phyloP scores from a whole-genome alignment of 1,140 invertebrate genomes.

The Hermetia illucens region DNA sequence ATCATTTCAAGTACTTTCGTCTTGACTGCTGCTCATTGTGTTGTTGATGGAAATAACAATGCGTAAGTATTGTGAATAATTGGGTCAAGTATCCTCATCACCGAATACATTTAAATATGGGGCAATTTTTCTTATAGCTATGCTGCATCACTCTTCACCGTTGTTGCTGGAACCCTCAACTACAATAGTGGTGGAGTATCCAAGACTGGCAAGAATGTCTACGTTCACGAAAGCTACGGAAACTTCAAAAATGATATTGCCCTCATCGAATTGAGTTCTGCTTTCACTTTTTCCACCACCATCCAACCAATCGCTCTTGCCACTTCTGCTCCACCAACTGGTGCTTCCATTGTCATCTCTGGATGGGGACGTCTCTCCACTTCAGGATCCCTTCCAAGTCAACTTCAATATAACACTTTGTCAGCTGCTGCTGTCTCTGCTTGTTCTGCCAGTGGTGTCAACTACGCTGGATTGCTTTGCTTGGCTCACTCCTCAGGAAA shows the following conservation, averaged over 20 bases:
- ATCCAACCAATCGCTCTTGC: conserved; percentile 29
- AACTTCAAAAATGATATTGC: conserved; percentile 34
- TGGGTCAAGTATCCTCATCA: too few species aligned
- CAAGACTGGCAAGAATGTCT: conserved; percentile 17
- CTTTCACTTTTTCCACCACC: conserved; percentile 17
- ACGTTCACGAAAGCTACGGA: conserved; percentile 27
- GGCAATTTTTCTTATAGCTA: too few species aligned
- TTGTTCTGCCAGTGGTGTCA: conserved; percentile 8
- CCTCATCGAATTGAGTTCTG: conserved; percentile 26
- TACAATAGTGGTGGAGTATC: conserved; percentile 16
- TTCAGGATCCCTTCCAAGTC: conserved; percentile 14
- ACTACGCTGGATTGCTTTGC: conserved; percentile 14
- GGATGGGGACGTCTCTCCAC: conserved; percentile 34
- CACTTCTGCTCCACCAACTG: conserved; percentile 12
- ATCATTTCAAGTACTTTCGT: conserved; percentile 32
- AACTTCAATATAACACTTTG: conserved; percentile 18
- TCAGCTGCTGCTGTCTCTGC: not conserved
- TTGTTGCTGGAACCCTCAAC: conserved; percentile 26
- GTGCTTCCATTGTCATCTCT: conserved; percentile 20
- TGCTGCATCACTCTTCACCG: conserved; percentile 7
- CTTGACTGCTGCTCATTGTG: conserved; percentile 38
- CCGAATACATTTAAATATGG: too few species aligned
- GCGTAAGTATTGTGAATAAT: too few species aligned
- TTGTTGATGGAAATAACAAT: conserved; percentile 3
- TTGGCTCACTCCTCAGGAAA: conserved; percentile 14